These are phyloP conservation scores for Diglossa brunneiventris DNA, from an alignment of 2,113 vertebrate genomes.

Conservation along the genomic window DNA sequence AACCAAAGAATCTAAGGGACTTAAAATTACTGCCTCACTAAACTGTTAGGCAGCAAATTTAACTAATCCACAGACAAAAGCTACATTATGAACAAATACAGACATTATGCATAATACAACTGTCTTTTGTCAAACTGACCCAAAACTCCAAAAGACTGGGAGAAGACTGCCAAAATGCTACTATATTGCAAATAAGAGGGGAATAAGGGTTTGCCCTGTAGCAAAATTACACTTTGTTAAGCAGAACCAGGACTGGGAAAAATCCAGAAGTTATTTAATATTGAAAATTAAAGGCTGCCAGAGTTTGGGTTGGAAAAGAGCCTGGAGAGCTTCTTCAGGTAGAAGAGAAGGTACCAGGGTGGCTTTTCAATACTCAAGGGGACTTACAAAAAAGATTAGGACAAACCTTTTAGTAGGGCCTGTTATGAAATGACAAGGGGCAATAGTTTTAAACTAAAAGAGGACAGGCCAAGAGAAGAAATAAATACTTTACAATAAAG, in stretches of 20 bases:
- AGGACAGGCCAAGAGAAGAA: neutral
- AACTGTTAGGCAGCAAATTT: neutral
- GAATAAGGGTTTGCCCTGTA: neutral
- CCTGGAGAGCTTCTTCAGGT: neutral
- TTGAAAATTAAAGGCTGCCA: neutral
- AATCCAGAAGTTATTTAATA: neutral
- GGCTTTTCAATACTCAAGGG: neutral
- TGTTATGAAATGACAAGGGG: neutral
- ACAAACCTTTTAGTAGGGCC: neutral
- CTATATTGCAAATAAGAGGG: neutral
- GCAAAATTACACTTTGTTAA: neutral
- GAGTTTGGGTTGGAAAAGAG: neutral
- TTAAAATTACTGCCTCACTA: neutral
- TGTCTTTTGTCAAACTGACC: neutral
- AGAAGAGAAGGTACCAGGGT: neutral
- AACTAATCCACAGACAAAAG: constrained; percentile 18
- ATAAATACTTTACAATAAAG: neutral
- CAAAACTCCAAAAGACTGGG: neutral
- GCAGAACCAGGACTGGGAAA: neutral
- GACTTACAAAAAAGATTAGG: neutral
- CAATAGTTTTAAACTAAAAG: neutral
- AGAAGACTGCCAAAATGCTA: neutral
- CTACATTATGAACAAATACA: neutral
- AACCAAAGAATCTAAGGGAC: neutral
- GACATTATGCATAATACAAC: neutral